These are phyloP conservation scores for Chiridota heheva DNA, from an alignment of 35 echinoderm and acorn worm species.

Conservation along the genomic window DNA sequence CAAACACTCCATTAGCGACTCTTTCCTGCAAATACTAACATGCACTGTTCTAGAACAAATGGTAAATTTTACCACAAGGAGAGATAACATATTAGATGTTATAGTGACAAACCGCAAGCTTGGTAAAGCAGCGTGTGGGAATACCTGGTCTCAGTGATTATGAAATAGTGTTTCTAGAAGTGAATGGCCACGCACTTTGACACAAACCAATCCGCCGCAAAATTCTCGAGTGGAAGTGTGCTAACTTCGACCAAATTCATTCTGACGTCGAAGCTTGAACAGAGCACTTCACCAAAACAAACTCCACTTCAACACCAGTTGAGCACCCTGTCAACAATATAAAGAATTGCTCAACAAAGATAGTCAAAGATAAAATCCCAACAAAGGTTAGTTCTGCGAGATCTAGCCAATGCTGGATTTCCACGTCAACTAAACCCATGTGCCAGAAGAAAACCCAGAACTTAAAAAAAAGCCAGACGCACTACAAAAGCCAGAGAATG, in stretches of 20 bases:
- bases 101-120: background rate
- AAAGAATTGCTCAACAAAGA: background rate
- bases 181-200: background rate
- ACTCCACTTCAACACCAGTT: background rate
- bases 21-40: background rate
- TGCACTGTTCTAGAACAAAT: background rate
- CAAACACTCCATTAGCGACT: background rate
- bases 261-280: background rate
- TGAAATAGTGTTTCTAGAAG: background rate
- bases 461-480: background rate
- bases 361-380: background rate
- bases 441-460: background rate
- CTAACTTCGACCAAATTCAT: background rate
- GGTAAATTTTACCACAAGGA: constrained; percentile 4
- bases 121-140: background rate
- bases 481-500: too few species aligned
- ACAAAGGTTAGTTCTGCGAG: background rate
- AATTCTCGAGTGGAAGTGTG: background rate
- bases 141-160: background rate
- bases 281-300: background rate
- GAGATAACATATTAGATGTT: background rate
- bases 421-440: constrained; percentile 4
- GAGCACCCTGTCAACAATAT: background rate
- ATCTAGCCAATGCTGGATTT: too few species aligned
- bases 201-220: background rate